phyloP scores from a whole-genome alignment of 2,113 vertebrate species.

The Notarius lentiginosus region DNA sequence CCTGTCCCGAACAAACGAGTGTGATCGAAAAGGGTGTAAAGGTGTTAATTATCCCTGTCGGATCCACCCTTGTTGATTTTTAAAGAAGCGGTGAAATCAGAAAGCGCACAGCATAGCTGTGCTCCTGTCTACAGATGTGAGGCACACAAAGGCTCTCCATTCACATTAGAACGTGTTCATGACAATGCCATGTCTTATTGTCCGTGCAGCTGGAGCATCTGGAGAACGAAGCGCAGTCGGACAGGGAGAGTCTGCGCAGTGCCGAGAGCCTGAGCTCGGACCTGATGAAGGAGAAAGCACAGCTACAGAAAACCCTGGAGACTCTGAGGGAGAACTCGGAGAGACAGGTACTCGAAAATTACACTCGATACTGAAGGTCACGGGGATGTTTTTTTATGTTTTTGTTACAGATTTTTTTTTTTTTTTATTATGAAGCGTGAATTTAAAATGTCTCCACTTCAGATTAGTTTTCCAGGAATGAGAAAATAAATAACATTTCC shows the following conservation, averaged over 20 bases:
- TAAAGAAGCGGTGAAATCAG: not conserved
- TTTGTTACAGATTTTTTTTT: not conserved
- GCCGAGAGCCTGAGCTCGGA: slow-evolving; percentile 88
- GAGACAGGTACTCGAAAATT: slow-evolving; percentile 76
- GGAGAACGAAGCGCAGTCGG: slow-evolving; percentile 80
- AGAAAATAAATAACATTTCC: not conserved
- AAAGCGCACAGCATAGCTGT: slow-evolving; percentile 11
- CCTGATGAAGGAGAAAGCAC: slow-evolving; percentile 93
- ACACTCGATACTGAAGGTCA: not conserved
- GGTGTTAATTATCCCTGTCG: slow-evolving; percentile 44
- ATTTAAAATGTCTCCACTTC: not conserved
- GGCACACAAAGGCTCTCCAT: not conserved
- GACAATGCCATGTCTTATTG: slow-evolving; percentile 1
- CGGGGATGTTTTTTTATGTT: not conserved
- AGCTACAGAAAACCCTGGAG: slow-evolving; percentile 93
- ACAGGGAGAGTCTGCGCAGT: slow-evolving; percentile 84
- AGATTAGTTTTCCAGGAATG: not conserved
- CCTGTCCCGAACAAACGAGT: not conserved
- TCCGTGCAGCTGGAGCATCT: slow-evolving; percentile 83
- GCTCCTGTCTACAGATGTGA: slow-evolving; percentile 1
- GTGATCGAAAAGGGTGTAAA: slow-evolving; percentile 17
- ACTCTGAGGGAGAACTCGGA: slow-evolving; percentile 90
- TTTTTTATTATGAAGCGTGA: too few species aligned
- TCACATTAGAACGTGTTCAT: not conserved
- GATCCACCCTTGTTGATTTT: not conserved